These are phyloP conservation scores for Lypha dubia DNA, from an alignment of 2,888 invertebrate genomes.

Conservation along the genomic window DNA sequence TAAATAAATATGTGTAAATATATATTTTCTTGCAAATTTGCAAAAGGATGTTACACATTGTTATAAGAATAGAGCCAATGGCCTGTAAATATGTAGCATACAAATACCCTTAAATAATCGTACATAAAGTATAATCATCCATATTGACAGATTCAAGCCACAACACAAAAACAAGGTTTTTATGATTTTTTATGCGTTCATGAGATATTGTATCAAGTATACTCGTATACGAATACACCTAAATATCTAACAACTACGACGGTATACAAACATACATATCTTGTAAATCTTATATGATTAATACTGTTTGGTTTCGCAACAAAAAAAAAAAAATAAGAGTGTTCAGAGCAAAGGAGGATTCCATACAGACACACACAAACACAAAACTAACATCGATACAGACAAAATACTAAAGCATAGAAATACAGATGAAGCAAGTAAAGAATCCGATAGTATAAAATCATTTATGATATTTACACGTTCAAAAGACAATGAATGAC, in stretches of 20 bases:
- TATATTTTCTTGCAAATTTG: conserved; percentile 1
- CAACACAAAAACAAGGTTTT: conserved; percentile 55
- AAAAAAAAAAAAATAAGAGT: conserved; percentile 6
- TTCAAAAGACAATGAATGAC: conserved; percentile 63
- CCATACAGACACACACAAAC: not conserved
- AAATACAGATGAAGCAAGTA: conserved; percentile 31
- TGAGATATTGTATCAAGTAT: not conserved
- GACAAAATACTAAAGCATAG: not conserved
- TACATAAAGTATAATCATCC: conserved; percentile 29
- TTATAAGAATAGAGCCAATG: conserved; percentile 7
- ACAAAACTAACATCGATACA: not conserved
- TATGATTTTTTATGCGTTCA: conserved; percentile 42
- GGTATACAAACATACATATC: not conserved
- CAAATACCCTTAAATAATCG: not conserved
- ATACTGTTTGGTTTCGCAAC: conserved; percentile 7
- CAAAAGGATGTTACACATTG: not conserved
- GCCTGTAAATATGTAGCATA: not conserved
- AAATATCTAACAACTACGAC: not conserved
- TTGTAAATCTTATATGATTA: conserved; percentile 1
- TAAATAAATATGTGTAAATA: not conserved
- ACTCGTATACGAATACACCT: not conserved
- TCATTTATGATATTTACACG: conserved; percentile 64
- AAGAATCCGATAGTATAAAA: conserved; percentile 40
- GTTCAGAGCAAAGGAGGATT: not conserved
- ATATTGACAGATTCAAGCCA: conserved; percentile 65